These are phyloP conservation scores for Parauchenoglanis punctatus DNA, from an alignment of 2,797 vertebrate species.

Conservation along the genomic window DNA sequence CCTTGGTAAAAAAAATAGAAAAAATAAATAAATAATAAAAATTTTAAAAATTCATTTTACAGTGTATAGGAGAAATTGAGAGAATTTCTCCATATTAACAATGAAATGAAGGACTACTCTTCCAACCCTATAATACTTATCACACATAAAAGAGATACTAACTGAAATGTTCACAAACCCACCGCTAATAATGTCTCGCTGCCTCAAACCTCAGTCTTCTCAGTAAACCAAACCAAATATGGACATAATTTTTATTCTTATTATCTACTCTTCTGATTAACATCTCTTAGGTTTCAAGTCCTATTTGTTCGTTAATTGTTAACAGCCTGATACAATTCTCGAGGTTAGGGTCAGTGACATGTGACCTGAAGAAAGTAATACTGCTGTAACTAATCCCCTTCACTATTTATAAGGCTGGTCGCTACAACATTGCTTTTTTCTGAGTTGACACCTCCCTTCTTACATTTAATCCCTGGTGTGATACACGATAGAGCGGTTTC, in stretches of 20 bases:
- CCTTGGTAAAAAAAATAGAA: too few relatives aligned
- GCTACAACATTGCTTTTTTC: constrained; percentile 42
- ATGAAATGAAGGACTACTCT: neutral
- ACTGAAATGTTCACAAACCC: neutral
- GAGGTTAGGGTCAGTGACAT: constrained; percentile 52
- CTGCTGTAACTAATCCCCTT: constrained; percentile 68
- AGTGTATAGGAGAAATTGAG: neutral
- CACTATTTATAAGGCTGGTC: constrained; percentile 54
- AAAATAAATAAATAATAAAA: too few relatives aligned
- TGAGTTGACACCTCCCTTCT: constrained; percentile 13
- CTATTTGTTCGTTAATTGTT: constrained; percentile 60
- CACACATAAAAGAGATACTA: neutral
- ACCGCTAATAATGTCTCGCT: neutral
- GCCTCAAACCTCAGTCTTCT: neutral
- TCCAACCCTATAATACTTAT: neutral
- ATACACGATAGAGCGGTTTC: neutral
- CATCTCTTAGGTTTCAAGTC: constrained; percentile 40
- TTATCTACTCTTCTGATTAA: constrained; percentile 18
- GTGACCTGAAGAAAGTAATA: constrained; percentile 55
- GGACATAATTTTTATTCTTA: neutral
- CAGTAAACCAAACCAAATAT: neutral
- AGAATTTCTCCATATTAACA: too few relatives aligned
- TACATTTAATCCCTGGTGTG: constrained; percentile 32
- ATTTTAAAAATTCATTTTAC: neutral
- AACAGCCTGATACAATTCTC: constrained; percentile 56